These are phyloP conservation scores for Athalia circularis DNA, from an alignment of 2,888 invertebrate species.

Conservation along the genomic window DNA sequence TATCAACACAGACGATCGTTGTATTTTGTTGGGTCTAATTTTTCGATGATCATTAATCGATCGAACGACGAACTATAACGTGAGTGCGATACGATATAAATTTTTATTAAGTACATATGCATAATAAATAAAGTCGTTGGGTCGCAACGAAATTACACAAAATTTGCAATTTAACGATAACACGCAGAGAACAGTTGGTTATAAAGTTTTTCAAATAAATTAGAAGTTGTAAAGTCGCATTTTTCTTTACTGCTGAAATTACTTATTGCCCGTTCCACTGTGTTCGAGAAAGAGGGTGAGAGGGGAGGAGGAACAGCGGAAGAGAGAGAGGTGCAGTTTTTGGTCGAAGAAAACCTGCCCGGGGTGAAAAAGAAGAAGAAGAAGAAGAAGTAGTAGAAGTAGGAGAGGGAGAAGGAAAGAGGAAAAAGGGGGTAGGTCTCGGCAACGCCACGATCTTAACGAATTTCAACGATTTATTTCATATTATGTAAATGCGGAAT, in stretches of 20 bases:
- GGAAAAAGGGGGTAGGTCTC: slow-evolving; percentile 3
- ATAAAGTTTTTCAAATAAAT: slow-evolving; percentile 59
- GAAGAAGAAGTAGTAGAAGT: slow-evolving; percentile 8
- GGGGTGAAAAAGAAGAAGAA: not conserved
- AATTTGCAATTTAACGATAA: slow-evolving; percentile 65
- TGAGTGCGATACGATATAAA: not conserved
- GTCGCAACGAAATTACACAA: slow-evolving; percentile 59
- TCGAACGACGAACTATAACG: not conserved
- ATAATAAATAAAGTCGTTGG: slow-evolving; percentile 59
- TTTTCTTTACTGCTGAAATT: slow-evolving; percentile 62
- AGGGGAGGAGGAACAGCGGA: not conserved
- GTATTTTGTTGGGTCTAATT: not conserved
- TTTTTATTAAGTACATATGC: slow-evolving; percentile 53
- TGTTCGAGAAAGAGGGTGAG: not conserved
- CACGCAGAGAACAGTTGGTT: slow-evolving; percentile 32
- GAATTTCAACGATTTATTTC: slow-evolving; percentile 61
- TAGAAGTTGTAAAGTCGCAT: slow-evolving; percentile 59
- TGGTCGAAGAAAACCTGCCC: no score
- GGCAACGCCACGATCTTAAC: slow-evolving; percentile 41
- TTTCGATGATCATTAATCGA: not conserved
- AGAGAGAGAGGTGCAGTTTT: not conserved
- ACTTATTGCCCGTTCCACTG: slow-evolving; percentile 59
- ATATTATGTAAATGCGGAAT: slow-evolving; percentile 61
- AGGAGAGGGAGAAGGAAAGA: not conserved
- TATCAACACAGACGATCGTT: not conserved